Evolutionary conservation across 2,888 invertebrate genomes (phyloP).

Genomic region (Norana najaformis): DNA sequence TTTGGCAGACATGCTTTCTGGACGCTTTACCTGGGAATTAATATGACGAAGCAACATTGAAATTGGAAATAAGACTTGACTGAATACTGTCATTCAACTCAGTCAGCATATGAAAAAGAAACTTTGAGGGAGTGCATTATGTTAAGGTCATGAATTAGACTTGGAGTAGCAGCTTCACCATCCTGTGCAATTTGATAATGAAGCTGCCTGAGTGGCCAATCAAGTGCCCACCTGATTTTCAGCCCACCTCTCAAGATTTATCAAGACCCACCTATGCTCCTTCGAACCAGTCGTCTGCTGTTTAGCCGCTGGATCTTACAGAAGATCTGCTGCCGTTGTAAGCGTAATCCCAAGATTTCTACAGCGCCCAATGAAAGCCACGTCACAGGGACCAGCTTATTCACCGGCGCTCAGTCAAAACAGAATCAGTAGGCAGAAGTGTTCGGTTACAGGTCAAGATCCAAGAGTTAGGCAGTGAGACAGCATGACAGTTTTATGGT

Average conservation of each 20-base stretch:
- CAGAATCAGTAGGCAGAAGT: too few relatives aligned
- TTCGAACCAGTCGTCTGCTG: not conserved
- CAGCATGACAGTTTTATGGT: too few relatives aligned
- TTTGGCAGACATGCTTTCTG: not conserved
- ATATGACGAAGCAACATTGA: not conserved
- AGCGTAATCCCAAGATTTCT: too few relatives aligned
- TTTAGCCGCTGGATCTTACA: not conserved
- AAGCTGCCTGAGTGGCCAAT: not conserved
- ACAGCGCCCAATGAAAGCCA: too few relatives aligned
- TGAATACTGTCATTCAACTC: not conserved
- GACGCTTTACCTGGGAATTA: too few relatives aligned
- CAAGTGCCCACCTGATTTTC: not conserved
- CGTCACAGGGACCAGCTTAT: too few relatives aligned
- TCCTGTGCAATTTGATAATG: not conserved
- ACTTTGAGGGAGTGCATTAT: not conserved
- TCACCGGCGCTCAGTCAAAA: too few relatives aligned
- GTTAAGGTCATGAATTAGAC: not conserved
- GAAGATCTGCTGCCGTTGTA: too few relatives aligned
- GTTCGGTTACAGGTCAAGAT: too few relatives aligned
- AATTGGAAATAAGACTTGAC: not conserved
- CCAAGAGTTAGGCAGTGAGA: too few relatives aligned
- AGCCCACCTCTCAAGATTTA: not conserved
- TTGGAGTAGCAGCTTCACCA: not conserved
- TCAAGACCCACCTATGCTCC: not conserved
- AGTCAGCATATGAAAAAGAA: not conserved